phyloP scores from a whole-genome alignment of 2,888 invertebrate species.

The Tromatobia lineatoria region DNA sequence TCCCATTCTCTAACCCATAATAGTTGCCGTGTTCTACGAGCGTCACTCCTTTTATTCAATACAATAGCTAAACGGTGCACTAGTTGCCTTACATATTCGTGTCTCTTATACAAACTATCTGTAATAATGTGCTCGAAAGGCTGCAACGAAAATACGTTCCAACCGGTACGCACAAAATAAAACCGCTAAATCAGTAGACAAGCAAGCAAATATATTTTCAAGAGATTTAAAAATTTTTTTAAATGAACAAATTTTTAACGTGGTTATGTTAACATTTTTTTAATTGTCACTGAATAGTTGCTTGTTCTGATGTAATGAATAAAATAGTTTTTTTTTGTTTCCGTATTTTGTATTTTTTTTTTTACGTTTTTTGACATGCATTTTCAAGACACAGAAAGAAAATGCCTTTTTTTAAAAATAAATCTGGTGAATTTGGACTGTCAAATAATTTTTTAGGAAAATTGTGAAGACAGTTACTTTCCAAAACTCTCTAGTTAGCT shows the following conservation, averaged over 20 bases:
- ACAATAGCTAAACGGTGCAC: slow-evolving; percentile 45
- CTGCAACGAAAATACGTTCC: slow-evolving; percentile 5
- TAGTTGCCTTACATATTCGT: slow-evolving; percentile 12
- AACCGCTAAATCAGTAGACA: not conserved
- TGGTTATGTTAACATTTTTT: not conserved
- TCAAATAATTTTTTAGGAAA: too few species aligned
- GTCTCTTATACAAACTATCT: not conserved
- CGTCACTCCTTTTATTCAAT: slow-evolving; percentile 75
- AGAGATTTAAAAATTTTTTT: not conserved
- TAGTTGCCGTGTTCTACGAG: slow-evolving; percentile 76
- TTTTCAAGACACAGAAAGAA: too few species aligned
- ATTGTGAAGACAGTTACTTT: too few species aligned
- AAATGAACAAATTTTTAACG: not conserved
- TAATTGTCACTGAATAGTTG: too few species aligned
- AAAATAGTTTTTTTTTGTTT: too few species aligned
- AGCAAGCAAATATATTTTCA: too few species aligned
- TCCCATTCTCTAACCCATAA: slow-evolving; percentile 81
- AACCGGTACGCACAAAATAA: not conserved
- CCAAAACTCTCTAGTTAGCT: too few species aligned
- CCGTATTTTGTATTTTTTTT: too few species aligned
- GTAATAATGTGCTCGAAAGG: slow-evolving; percentile 18
- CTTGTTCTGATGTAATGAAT: too few species aligned
- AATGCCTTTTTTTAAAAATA: too few species aligned
- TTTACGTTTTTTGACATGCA: too few species aligned
- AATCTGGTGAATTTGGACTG: too few species aligned